Conservation (phyloP, 2,888 invertebrate genomes). For the Strigamia crassipes region DNA sequence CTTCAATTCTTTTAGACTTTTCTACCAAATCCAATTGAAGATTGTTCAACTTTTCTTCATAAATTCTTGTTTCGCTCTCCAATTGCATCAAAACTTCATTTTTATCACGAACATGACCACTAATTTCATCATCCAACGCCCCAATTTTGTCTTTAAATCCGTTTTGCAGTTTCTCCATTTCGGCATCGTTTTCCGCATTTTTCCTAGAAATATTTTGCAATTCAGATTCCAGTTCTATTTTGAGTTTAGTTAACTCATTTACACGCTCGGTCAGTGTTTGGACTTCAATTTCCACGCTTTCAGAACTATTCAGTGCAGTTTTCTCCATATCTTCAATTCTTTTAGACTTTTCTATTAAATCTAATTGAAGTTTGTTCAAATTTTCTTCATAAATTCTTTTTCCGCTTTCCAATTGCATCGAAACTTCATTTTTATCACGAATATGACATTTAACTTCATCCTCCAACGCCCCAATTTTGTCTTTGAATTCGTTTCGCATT, state of each 20-base stretch:
- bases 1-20: not conserved
- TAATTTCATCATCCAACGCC: not conserved
- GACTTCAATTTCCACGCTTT: too few relatives aligned
- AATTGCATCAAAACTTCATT: not conserved
- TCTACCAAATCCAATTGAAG: not conserved
- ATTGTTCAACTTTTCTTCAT: not conserved
- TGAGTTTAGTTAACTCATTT: too few relatives aligned
- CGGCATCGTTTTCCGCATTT: not conserved
- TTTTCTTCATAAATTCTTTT: not conserved
- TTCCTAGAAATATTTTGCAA: not conserved
- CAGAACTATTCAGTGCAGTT: not conserved
- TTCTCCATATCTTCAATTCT: not conserved
- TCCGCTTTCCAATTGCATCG: not conserved
- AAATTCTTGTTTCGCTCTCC: not conserved
- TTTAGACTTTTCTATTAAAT: not conserved
- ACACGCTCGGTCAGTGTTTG: too few relatives aligned
- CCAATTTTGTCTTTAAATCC: not conserved
- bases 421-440: not conserved
- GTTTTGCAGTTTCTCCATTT: not conserved
- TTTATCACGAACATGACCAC: not conserved
- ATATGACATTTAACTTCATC: not conserved
- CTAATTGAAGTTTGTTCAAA: not conserved
- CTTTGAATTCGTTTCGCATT: not conserved
- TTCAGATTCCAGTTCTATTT: not conserved
- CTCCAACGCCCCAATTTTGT: not conserved